Base-by-base conservation (phyloP, 2,797 vertebrate species). In the Halcyon badia region DNA sequence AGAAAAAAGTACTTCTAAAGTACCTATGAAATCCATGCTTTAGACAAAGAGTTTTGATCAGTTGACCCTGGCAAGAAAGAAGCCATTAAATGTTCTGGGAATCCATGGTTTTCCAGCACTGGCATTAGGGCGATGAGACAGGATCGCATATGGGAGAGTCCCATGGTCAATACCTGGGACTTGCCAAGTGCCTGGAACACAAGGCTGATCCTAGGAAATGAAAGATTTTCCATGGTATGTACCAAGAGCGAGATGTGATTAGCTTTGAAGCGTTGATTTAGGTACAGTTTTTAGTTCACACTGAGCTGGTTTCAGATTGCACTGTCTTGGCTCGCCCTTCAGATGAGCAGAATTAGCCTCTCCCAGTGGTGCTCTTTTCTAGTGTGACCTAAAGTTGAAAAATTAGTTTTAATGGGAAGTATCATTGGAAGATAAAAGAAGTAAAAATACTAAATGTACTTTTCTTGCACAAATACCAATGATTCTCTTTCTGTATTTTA, bases 401-500 rank as follows among this genome's bases (percentile, higher is more conserved):
- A 86, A 82, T 42, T 12, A 60, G 24, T 58, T 83, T 30, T 54
- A 35, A 57, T 71, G 31, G 28, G 19, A 95, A 80, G 30, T 57
- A 61, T 35, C 26, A 76, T 7, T 62, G 37, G 42, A 57, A 72
- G 49, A 51, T 51, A 91, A 87, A 79, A 37, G 56, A 30, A 7
- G 21, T 31, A 83, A 69, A 92, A 56, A 28, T 4, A 13, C 10
- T 20, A 68, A 62, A 31, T 71, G 24, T 72, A 26, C 1, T 71
- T 83, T 89, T 89, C 78, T 64, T 87, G 22, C 20, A 78, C 18
- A 82, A 82, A 65, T 78, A 33, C 20, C 3, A 33, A 9, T 76
- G 70, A 83, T 71, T 52, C 52, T 18, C 13, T 60, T 83, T 85
- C 83, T 94, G 21, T 37, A 44, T 76, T 92, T 97, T 90, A 48